Conservation (phyloP, 1,140 invertebrate genomes). For the Rhopalosiphum maidis region DNA sequence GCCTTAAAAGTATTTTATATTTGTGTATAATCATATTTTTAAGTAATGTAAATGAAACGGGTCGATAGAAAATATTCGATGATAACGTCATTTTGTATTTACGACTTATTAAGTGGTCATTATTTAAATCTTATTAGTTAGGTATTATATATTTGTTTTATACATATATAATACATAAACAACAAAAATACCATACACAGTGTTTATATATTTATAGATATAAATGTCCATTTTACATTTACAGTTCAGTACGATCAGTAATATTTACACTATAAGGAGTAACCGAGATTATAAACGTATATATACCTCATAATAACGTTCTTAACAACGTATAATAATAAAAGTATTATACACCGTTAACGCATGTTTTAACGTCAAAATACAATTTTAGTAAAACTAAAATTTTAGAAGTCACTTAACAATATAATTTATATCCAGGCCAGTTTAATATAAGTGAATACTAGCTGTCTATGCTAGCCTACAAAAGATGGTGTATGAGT, state of each 20-base stretch:
- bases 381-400: neutral
- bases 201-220: neutral
- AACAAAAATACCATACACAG: too few relatives aligned
- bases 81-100: neutral
- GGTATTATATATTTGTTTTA: neutral
- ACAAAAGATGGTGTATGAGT: neutral
- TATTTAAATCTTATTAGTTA: neutral
- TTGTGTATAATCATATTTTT: neutral
- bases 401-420: neutral
- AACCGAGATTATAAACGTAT: neutral
- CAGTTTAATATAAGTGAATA: neutral
- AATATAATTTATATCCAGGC: neutral
- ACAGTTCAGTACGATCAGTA: neutral
- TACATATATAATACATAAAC: too few relatives aligned
- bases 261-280: neutral
- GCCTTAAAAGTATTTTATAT: neutral
- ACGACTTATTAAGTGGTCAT: neutral
- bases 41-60: neutral
- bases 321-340: too few relatives aligned
- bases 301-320: too few relatives aligned
- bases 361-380: neutral
- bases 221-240: too few relatives aligned
- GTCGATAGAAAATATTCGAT: neutral
- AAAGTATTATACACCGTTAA: neutral
- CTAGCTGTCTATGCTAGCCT: neutral